Conservation (phyloP, 1,140 invertebrate species). For the Daktulosphaira vitifoliae region DNA sequence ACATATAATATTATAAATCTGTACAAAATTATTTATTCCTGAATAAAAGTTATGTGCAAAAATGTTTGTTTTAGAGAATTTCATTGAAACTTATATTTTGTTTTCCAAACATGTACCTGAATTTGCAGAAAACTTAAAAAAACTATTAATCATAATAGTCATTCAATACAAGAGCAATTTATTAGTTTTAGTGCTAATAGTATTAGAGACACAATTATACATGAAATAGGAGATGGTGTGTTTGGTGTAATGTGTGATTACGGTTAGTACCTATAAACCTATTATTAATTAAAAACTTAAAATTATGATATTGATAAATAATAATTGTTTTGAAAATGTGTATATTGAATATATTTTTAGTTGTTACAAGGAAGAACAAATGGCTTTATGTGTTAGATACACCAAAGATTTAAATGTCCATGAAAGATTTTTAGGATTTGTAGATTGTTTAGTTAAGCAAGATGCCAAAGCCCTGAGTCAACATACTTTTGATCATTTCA, state of each 20-base stretch:
- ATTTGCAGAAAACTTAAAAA: background rate
- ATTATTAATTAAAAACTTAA: background rate
- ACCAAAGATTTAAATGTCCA: constrained; percentile 2
- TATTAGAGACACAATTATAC: no score
- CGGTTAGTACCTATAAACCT: background rate
- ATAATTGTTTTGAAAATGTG: background rate
- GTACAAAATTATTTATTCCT: no score
- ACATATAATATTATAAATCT: no score
- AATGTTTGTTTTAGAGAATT: no score
- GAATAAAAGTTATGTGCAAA: no score
- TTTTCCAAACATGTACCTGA: no score
- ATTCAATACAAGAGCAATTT: no score
- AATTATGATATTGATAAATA: background rate
- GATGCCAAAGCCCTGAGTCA: constrained; percentile 2
- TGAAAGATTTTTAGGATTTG: background rate
- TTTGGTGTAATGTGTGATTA: background rate
- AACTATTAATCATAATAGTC: background rate
- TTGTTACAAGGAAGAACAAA: constrained; percentile 17
- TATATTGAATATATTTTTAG: background rate
- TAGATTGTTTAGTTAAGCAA: no score
- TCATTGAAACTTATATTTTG: background rate
- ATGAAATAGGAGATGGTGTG: no score
- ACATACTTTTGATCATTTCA: background rate
- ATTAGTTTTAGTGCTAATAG: no score
- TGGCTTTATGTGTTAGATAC: constrained; percentile 4